Base-by-base conservation (phyloP, 2,797 vertebrate genomes). In the Todus mexicanus region DNA sequence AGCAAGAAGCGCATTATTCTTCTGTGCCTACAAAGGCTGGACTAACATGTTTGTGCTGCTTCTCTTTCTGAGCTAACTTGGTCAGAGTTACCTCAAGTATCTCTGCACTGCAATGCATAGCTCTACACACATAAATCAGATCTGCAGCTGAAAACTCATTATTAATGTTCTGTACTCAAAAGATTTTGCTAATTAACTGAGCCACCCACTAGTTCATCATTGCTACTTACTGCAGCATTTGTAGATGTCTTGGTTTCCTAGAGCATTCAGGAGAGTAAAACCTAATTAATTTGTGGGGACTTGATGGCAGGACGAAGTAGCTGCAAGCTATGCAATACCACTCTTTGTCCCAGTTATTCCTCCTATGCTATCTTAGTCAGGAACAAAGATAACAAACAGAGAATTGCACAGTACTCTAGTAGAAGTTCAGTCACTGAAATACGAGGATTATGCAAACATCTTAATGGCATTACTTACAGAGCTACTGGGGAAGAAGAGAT, bases 391-490 rank as follows among this genome's bases (percentile, higher is more conserved):
- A 79, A 71, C 26, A 81, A 35, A 65, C 0, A 12, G 13, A 83
- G 31, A 91, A 63, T 12, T 38, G 23, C 51, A 86, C 31, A 70
- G 27, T 45, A 60, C 9, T 71, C 48, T 22, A 69, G 54, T 1
- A 57, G 22, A 85, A 75, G 43, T 60, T 73, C 76, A 73, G 5
- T 60, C 70, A 23, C 40, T 82, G 84, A 82, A 93, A 81, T 70
- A 73, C 7, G n/a, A 90, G 48, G 45, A 84, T 92, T 86, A 93
- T 37, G 29, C 48, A 88, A 81, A 86, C 3, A 6, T 60, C 60
- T 93, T 76, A 92, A 84, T 59, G 47, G 40, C 27, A 93, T 91
- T 87, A 90, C 51, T 84, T 63, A 81, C 47, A 88, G 22, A 93
- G 45, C 66, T 85, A 80, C 57, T 60, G 54, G 64, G 68, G 42